Base-by-base conservation (phyloP, 1,140 invertebrate species). In the Chymomyza costata region DNA sequence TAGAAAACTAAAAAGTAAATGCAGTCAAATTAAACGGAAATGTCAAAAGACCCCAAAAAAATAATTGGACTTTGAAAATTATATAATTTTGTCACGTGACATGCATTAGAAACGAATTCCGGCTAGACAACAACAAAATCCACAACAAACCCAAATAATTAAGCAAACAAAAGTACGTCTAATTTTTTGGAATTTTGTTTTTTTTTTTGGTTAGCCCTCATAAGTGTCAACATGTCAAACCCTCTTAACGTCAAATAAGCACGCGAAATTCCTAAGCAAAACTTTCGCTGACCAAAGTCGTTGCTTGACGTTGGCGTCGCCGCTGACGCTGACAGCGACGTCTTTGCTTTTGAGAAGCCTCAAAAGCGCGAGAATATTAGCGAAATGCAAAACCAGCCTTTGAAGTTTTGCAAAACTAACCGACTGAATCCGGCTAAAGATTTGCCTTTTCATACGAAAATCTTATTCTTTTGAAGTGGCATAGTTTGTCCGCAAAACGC, bases 81-180 rank as follows among this genome's bases (percentile, higher is more conserved):
- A 80, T 80, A 80, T 74, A 80, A 80, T 80, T 81, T 80, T 80
- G 73, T 80, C 73, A 80, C 73, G 73, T 80, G 73, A 80, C 67
- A 65, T 68, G 74, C 74, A 80, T 80, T 80, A 80, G 73, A 68
- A 71, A 58, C 40, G 62, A 49, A 65, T n/a, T n/a, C n/a, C n/a
- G n/a, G n/a, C n/a, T n/a, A n/a, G 30, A 25, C 25, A 53, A 17
- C 14, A 38, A 38, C 10, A 17, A 38, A 25, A n/a, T n/a, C 6
- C 11, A 38, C 13, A 38, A 38, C 5, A 38, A 3, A 3, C 32
- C 11, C 8, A 13, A 13, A 38, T 14, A 38, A 38, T 34, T n/a
- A 34, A n/a, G n/a, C 7, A 34, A 34, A 6, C 7, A 6, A n/a
- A 34, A 34, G 7, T 6, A n/a, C 31, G n/a, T 3, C 31, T 34